Conservation (phyloP, 2,797 vertebrate genomes). For the Parauchenoglanis ngamensis region DNA sequence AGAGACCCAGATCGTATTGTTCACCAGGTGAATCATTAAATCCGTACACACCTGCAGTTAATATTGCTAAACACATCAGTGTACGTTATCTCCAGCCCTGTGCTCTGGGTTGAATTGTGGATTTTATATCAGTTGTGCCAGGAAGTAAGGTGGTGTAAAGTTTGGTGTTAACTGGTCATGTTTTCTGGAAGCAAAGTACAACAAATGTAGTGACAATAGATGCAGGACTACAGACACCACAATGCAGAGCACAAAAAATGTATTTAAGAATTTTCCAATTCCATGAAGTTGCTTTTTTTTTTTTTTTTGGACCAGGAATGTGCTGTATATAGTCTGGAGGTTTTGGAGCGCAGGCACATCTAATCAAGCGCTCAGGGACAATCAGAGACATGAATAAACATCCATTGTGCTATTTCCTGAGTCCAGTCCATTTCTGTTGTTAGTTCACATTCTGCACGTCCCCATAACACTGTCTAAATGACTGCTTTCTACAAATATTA, state of each 20-base stretch:
- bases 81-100: constrained; percentile 19
- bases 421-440: constrained; percentile 3
- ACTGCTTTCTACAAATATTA: background rate
- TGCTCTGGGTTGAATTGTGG: background rate
- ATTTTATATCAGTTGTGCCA: background rate
- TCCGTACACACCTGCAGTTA: constrained; percentile 20
- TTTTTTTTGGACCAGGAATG: background rate
- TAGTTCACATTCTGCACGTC: background rate
- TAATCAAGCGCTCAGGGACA: constrained; percentile 38
- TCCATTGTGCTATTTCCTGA: constrained; percentile 33
- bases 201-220: background rate
- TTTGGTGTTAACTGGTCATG: constrained; percentile 58
- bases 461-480: background rate
- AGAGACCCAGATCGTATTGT: background rate
- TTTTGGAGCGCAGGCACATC: background rate
- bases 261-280: background rate
- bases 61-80: constrained; percentile 8
- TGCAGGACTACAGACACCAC: background rate
- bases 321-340: background rate
- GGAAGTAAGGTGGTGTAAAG: constrained; percentile 32
- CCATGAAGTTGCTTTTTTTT: background rate
- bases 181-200: constrained; percentile 44
- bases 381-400: constrained; percentile 23
- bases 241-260: background rate
- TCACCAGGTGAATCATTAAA: constrained; percentile 21